Evolutionary conservation across 2,797 vertebrate genomes (phyloP), one percentile per base, ranked within the genome.

Genomic region (Melanogrammus aeglefinus): DNA sequence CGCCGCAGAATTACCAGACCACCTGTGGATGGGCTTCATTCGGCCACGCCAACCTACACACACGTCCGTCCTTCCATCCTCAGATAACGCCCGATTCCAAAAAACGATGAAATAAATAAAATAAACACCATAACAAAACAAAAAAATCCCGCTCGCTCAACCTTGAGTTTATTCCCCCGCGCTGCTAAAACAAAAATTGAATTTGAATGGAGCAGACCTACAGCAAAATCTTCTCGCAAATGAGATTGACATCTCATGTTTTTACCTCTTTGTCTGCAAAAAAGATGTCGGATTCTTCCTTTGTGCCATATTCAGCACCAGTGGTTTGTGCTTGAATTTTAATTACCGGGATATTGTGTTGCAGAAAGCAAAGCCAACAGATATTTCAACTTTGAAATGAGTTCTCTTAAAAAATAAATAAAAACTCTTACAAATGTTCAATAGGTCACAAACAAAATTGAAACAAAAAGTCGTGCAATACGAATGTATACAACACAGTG

Each of bases 21-120:
- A 93, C 94, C 93, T 94, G 94, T 91, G 90, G 94, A 88, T 92
- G 86, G 29, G 79, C 86, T 88, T 83, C 83, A 89, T 91, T 89
- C 88, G 44, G 80, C 72, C 72, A 78, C 82, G 79, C 82, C 47
- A 12, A 21, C 16, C 57, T n/a, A 63, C 57, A 24, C 57, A 7
- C 57, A n/a, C 57, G 57, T 8, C 51, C 6, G 51, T 13, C 39
- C 39, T 7, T 41, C 39, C 39, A 41, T 75, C 9, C 4, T 16
- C 57, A 71, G 77, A 70, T 76, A 84, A 79, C 77, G 86, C 84
- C 80, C 77, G 12, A 21, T 18, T 16, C 10, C 4, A 70, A 71
- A 39, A 39, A 76, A 27, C 16, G 1, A n/a, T 63, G 6, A n/a
- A n/a, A n/a, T 21, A 63, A 63, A n/a, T 63, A 6, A 63, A 63